phyloP scores from a whole-genome alignment of 2,113 vertebrate genomes.

The Semicossyphus pulcher region DNA sequence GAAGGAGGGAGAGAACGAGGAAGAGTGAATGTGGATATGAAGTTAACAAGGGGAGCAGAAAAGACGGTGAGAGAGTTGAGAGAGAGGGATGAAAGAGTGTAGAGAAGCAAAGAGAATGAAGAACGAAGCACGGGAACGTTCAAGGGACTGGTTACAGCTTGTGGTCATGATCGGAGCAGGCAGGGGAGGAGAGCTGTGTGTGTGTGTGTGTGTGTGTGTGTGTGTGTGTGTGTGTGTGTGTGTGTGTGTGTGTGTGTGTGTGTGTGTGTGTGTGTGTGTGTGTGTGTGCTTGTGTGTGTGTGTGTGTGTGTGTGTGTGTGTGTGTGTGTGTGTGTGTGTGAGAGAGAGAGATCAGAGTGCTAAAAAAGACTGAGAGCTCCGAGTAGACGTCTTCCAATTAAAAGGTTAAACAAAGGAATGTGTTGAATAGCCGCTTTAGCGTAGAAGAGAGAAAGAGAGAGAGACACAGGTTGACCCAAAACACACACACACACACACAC shows the following conservation, averaged over 20 bases:
- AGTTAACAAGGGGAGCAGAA: slow-evolving; percentile 5
- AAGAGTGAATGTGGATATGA: not conserved
- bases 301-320: slow-evolving; percentile 7
- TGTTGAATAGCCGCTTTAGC: slow-evolving; percentile 50
- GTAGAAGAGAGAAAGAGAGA: slow-evolving; percentile 15
- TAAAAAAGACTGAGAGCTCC: slow-evolving; percentile 50
- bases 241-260: slow-evolving; percentile 1
- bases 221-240: not conserved
- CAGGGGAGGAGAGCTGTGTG: slow-evolving; percentile 21
- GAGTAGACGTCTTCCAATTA: slow-evolving; percentile 71
- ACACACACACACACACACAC: slow-evolving; percentile 32
- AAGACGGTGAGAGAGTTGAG: not conserved
- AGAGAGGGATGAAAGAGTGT: slow-evolving; percentile 10
- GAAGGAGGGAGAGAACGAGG: no score
- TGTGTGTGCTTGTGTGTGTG: slow-evolving; percentile 10
- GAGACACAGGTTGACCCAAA: slow-evolving; percentile 23
- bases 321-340: slow-evolving; percentile 7
- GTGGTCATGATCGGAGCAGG: slow-evolving; percentile 47
- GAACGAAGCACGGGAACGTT: slow-evolving; percentile 21
- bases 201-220: slow-evolving; percentile 16
- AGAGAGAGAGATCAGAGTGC: slow-evolving; percentile 32
- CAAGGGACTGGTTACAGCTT: slow-evolving; percentile 28
- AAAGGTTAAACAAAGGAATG: slow-evolving; percentile 75
- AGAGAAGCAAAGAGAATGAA: slow-evolving; percentile 38
- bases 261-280: slow-evolving; percentile 9